Conservation (phyloP, 2,888 invertebrate genomes). For the Acheta domesticus region DNA sequence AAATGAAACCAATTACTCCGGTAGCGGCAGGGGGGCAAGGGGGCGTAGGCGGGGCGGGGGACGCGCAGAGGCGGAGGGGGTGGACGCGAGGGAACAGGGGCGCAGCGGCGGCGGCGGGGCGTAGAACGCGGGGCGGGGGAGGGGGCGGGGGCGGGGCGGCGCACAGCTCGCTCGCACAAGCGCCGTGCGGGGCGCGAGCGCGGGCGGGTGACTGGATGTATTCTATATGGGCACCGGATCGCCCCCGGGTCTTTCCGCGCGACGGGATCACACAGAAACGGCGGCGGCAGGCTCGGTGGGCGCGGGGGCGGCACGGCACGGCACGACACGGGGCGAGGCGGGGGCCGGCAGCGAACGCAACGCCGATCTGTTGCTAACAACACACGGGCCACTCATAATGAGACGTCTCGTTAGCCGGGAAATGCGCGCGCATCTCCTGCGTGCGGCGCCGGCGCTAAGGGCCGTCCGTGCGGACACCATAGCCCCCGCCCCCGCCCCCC, state of each 20-base stretch:
- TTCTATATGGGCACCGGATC: not conserved
- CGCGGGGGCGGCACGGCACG: not conserved
- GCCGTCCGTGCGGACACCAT: not conserved
- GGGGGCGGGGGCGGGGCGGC: not conserved
- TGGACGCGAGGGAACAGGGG: not conserved
- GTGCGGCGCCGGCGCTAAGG: not conserved
- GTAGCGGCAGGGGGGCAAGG: not conserved
- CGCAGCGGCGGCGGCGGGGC: not conserved
- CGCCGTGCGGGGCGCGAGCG: not conserved
- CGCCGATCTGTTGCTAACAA: not conserved
- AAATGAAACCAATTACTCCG: slow-evolving; percentile 31
- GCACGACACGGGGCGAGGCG: not conserved
- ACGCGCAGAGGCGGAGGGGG: not conserved
- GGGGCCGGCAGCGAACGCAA: too few relatives aligned
- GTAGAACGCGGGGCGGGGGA: not conserved
- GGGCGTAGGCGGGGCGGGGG: not conserved
- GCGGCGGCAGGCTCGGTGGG: not conserved
- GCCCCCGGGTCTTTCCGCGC: not conserved
- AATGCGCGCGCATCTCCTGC: not conserved
- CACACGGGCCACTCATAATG: slow-evolving; percentile 12
- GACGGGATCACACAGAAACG: not conserved
- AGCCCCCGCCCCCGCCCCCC: not conserved
- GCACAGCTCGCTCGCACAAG: not conserved
- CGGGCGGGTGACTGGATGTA: not conserved
- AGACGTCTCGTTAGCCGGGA: slow-evolving; percentile 18